Evolutionary conservation across 1,140 invertebrate species (phyloP), one percentile per base, ranked within the genome.

Genomic region (Cephus cinctus): DNA sequence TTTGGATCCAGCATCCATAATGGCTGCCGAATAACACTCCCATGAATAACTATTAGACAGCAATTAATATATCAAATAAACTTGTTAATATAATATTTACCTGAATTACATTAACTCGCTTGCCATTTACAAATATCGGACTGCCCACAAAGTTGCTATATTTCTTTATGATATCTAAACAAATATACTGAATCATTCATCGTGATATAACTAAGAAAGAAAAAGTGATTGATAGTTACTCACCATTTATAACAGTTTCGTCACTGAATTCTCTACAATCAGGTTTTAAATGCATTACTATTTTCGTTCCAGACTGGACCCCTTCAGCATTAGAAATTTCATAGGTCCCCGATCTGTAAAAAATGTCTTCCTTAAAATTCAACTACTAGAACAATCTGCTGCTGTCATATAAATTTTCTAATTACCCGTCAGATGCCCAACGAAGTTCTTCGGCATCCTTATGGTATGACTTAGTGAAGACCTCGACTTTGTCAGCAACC

Each of bases 121-220:
- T 87, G 23, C 90, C 90, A 80, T 98, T 98, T 2, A 98, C 71
- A 62, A 83, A 88, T 62, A 98, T 95, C 1, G 95, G 92, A 64
- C 88, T 91, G 4, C 92, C 89, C 35, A 98, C 90, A 73, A 98
- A 98, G 71, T 97, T 98, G 67, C 94, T 98, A 76, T 98, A 98
- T 68, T 97, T 98, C 60, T 93, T 88, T 30, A 98, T 90, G 25
- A 98, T 86, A 51, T 81, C 89, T 89, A 14, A 78, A 78, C 65
- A 48, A 48, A 38, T 59, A 54, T 34, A 41, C n/a, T n/a, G n/a
- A 47, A 44, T 32, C 27, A 45, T 39, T 14, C 49, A 39, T 21
- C 41, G 40, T 46, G 15, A 16, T 21, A n/a, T 20, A 12, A 14
- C 2, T 11, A 38, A 40, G 25, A 32, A 42, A 20, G n/a, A 14